These are phyloP conservation scores for Rafetus swinhoei DNA, from an alignment of 2,113 vertebrate species.

Conservation along the genomic window DNA sequence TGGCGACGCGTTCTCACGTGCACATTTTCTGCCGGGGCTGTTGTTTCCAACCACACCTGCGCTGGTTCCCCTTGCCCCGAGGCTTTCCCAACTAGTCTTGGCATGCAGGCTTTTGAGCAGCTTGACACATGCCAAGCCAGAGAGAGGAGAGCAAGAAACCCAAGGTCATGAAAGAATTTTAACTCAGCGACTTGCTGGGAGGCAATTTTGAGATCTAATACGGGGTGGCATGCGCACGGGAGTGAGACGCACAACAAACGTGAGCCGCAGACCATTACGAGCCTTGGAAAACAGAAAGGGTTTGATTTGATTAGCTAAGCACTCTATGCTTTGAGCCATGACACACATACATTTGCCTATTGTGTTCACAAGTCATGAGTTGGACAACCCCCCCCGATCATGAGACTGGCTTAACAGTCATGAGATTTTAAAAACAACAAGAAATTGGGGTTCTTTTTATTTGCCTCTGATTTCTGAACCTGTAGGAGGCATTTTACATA, in stretches of 20 bases:
- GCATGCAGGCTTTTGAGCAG: constrained; percentile 17
- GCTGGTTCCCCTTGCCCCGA: background rate
- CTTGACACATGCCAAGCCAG: constrained; percentile 36
- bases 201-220: background rate
- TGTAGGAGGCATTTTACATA: too few relatives aligned
- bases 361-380: constrained; percentile 34
- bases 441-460: background rate
- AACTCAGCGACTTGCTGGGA: background rate
- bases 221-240: background rate
- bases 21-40: constrained; percentile 15
- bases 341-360: constrained; percentile 36
- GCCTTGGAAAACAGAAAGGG: background rate
- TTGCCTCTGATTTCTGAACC: background rate
- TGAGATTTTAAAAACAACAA: background rate
- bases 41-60: constrained; percentile 63
- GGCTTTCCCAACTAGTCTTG: background rate
- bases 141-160: constrained; percentile 33
- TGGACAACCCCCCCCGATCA: background rate
- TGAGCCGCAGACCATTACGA: background rate
- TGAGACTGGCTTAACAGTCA: background rate
- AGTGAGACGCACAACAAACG: background rate
- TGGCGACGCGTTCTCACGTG: constrained; percentile 9
- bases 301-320: constrained; percentile 4
- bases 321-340: constrained; percentile 16
- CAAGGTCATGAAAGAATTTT: constrained; percentile 46